A percentile compares a stretch with the other conserved stretches of the same genome.
phyloP scores from a whole-genome alignment of 1,140 invertebrate genomes.

The Drosophila athabasca region DNA sequence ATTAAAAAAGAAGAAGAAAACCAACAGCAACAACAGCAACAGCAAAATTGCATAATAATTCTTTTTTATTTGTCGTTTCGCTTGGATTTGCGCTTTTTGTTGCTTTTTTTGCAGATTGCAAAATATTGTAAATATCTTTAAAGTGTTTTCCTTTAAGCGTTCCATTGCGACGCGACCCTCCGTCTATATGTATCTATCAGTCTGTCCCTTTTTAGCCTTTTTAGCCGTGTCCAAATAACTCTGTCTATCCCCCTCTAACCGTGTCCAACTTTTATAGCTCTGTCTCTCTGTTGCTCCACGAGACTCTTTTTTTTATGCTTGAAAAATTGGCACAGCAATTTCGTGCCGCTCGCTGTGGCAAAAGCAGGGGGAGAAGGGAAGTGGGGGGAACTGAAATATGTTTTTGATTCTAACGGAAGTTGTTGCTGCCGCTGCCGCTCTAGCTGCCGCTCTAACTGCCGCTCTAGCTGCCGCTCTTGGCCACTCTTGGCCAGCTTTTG shows the following conservation, averaged over 20 bases:
- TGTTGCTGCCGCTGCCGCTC: constrained; percentile 23
- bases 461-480: constrained; percentile 7
- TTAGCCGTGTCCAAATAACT: not conserved
- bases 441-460: constrained; percentile 3
- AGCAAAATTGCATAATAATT: constrained; percentile 74
- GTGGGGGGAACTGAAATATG: constrained; percentile 34
- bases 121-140: constrained; percentile 51
- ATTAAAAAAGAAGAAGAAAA: constrained; percentile 35
- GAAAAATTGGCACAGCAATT: constrained; percentile 80
- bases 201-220: constrained; percentile 4
- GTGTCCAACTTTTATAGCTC: constrained; percentile 7
- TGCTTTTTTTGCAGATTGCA: constrained; percentile 41
- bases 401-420: constrained; percentile 77
- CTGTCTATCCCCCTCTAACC: constrained; percentile 6
- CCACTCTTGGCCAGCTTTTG: constrained; percentile 52
- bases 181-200: too few relatives aligned
- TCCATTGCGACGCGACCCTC: constrained; percentile 20
- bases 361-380: constrained; percentile 15
- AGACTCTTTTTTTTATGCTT: constrained; percentile 67
- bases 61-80: constrained; percentile 66
- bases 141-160: constrained; percentile 41
- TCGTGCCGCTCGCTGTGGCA: constrained; percentile 65
- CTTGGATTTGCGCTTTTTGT: constrained; percentile 6
- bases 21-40: constrained; percentile 17
- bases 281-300: constrained; percentile 29